Base-by-base conservation (phyloP, 2,888 invertebrate species). In the Agrenia bidenticulata region DNA sequence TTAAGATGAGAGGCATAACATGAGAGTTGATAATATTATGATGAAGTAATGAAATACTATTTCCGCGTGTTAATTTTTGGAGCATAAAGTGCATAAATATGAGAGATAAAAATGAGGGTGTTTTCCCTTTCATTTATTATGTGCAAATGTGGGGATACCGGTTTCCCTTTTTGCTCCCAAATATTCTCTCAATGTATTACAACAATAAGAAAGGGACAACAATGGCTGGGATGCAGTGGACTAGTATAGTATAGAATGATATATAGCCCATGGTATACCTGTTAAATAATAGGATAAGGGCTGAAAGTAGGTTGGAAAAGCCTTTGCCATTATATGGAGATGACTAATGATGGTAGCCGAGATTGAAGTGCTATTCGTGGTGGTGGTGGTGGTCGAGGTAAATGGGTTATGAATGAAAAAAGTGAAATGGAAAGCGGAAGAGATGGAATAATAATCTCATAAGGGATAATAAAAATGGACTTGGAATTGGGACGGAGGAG, bases 41-140 rank as follows among this genome's bases (percentile, higher is more conserved):
- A 15, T 17, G 19, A 11, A 45, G 17, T 17, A 55, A 19, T 37
- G 17, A 19, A 41, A 57, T 39, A 4, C 19, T 19, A 57, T 57
- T 57, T 57, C 56, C 56, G 45, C n/a, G 56, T 57, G 41, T 57
- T 39, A 57, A 37, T 57, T 57, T 57, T 57, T 41, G 24, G 56
- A 57, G 56, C 56, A 57, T 57, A 57, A 57, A 57, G 56, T 37
- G 56, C 37, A 57, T 57, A 57, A 57, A 57, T 57, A 57, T 39
- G 15, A 57, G 32, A 57, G 37, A 41, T 39, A 41, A 32, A 55
- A 41, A 41, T 57, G 56, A 57, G 56, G 56, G 56, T 57, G 56
- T 57, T 57, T 57, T 57, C 56, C 39, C 56, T 57, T 57, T 57
- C 56, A 5, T 37, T 57, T 51, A 51, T 51, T 7, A 17, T 51